Base-by-base conservation (phyloP, 2,113 vertebrate species). In the Crotophaga sulcirostris region DNA sequence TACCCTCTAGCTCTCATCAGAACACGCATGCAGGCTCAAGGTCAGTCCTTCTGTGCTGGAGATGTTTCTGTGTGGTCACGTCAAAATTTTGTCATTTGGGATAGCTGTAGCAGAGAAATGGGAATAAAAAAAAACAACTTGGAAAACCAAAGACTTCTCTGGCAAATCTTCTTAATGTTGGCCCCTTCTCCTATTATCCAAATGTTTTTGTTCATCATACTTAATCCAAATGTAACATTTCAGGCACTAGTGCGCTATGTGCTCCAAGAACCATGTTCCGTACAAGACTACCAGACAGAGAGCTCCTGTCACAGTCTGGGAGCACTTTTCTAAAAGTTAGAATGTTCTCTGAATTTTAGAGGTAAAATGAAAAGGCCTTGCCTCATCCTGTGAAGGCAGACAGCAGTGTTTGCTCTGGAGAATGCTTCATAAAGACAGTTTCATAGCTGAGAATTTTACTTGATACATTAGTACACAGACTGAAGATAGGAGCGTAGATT, bases 11-110 rank as follows among this genome's bases (percentile, higher is more conserved):
- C 99, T 59, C 98, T 99, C 20, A 94, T 99, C 91, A 98, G 99
- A 94, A 99, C 99, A 29, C 98, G 99, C 78, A 99, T 99, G 99
- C 99, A 99, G 95, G 99, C 99, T 56, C 98, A 99, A 98, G 99
- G 99, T 99, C 96, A 97, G 97, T 75, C 19, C 34, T 70, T 10
- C 34, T 59, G 10, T 44, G 38, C 60, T 77, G 55, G 36, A 79
- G 58, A 16, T 38, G 34, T 34, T 72, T 28, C 55, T 79, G 20
- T 25, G 21, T 49, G 56, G 14, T 68, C 40, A 44, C 24, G 23
- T 52, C 15, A 45, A n/a, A 90, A 36, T n/a, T 7, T 1, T 44
- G 2, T 29, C 8, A 3, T 47, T 69, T 78, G 47, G 47, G 40
- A 31, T 59, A 59, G 42, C 56, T 70, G 26, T 40, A 74, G 26